Conservation (phyloP, 1,140 invertebrate species). For the Ruditapes philippinarum region DNA sequence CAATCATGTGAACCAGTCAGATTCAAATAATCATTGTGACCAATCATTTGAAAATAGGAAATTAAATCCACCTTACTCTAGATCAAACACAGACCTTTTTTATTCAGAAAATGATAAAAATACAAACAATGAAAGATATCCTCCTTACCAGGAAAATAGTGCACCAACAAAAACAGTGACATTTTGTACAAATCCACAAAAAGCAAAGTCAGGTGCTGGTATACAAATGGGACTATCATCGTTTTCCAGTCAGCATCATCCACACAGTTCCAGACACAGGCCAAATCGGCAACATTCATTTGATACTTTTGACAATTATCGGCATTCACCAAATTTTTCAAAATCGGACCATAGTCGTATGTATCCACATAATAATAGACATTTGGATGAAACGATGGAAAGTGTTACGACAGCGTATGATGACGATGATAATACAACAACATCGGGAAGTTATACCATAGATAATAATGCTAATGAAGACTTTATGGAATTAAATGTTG, state of each 20-base stretch:
- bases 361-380: slow-evolving; percentile 30
- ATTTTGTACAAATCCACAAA: slow-evolving; percentile 37
- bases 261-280: slow-evolving; percentile 18
- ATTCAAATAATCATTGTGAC: slow-evolving; percentile 19
- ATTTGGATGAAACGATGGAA: slow-evolving; percentile 73
- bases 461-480: slow-evolving; percentile 71
- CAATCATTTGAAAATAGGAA: slow-evolving; percentile 41
- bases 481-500: slow-evolving; percentile 66
- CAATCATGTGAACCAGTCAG: slow-evolving; percentile 29
- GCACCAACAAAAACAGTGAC: slow-evolving; percentile 42
- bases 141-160: slow-evolving; percentile 51
- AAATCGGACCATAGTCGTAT: slow-evolving; percentile 4
- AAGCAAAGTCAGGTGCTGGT: slow-evolving; percentile 51
- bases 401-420: slow-evolving; percentile 73
- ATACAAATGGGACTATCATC: slow-evolving; percentile 66
- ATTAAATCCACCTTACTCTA: slow-evolving; percentile 43
- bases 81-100: slow-evolving; percentile 50
- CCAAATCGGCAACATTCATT: slow-evolving; percentile 57
- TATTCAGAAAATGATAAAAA: slow-evolving; percentile 16
- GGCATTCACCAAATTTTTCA: slow-evolving; percentile 19
- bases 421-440: slow-evolving; percentile 77
- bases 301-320: slow-evolving; percentile 40
- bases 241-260: slow-evolving; percentile 50
- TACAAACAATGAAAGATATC: slow-evolving; percentile 47
- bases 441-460: slow-evolving; percentile 77